These are phyloP conservation scores for Samia ricini DNA, from an alignment of 1,140 invertebrate genomes.

Conservation along the genomic window DNA sequence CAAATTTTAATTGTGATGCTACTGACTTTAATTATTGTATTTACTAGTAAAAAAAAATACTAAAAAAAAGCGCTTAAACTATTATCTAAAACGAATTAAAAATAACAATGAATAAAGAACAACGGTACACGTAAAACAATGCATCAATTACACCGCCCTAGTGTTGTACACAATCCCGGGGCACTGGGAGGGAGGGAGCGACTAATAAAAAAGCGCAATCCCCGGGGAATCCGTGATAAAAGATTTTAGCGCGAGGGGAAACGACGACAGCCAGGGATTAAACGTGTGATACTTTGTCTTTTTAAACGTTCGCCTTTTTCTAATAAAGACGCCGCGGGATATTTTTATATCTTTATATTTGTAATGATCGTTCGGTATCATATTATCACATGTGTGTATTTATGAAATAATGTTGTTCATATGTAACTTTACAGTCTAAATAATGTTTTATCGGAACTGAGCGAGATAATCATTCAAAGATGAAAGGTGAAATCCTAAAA, in stretches of 20 bases:
- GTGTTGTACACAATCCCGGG: conserved; percentile 28
- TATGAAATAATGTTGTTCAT: no score
- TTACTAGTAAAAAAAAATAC: no score
- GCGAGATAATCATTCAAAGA: no score
- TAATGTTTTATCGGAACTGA: no score
- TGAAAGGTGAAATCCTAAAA: no score
- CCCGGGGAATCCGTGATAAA: conserved; percentile 51
- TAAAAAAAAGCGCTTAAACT: no score
- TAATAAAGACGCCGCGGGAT: neutral
- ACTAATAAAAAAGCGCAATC: conserved; percentile 57
- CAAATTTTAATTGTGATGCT: no score
- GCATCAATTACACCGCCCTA: conserved; percentile 50
- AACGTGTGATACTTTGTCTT: conserved; percentile 61
- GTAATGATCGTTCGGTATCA: neutral
- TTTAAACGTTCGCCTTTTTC: conserved; percentile 49
- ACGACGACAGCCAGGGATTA: conserved; percentile 21
- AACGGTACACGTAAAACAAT: conserved; percentile 54
- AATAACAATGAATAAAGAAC: conserved; percentile 24
- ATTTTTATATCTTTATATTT: neutral
- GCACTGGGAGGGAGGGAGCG: conserved; percentile 25
- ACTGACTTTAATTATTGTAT: no score
- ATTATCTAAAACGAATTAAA: conserved; percentile 4
- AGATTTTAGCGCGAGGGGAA: conserved; percentile 55
- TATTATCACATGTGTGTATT: no score
- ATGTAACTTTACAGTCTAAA: no score